Percentiles rank a stretch among this genome's conserved stretches.
Evolutionary conservation across 1,140 invertebrate genomes (phyloP).

Genomic region (Drosophila pachea): DNA sequence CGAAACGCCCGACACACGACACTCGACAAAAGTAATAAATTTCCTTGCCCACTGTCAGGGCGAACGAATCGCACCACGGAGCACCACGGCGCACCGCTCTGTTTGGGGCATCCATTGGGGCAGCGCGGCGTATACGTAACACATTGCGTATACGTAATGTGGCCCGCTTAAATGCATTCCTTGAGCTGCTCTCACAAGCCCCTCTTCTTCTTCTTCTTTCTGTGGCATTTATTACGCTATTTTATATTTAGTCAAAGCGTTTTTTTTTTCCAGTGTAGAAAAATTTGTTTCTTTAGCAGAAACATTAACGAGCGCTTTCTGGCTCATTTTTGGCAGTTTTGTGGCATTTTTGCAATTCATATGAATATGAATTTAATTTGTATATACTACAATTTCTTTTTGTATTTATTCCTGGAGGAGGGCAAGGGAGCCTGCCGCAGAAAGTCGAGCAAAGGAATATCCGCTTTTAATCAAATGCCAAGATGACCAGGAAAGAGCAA

Average conservation of each 20-base stretch:
- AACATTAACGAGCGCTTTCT: slow-evolving; percentile 46
- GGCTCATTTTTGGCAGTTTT: slow-evolving; percentile 49
- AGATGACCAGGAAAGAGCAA: slow-evolving; percentile 39
- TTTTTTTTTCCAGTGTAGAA: slow-evolving; percentile 15
- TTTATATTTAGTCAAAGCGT: not conserved
- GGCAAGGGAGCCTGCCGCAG: not conserved
- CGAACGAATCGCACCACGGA: slow-evolving; percentile 20
- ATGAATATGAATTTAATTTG: slow-evolving; percentile 62
- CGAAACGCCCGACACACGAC: not conserved
- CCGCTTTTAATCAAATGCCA: slow-evolving; percentile 71
- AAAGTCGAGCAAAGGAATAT: slow-evolving; percentile 43
- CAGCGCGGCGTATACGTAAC: no score
- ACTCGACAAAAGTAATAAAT: slow-evolving; percentile 60
- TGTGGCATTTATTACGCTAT: not conserved
- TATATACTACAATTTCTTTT: not conserved
- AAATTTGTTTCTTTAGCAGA: slow-evolving; percentile 29
- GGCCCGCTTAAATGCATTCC: no score
- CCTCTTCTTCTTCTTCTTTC: no score
- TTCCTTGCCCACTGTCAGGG: slow-evolving; percentile 65
- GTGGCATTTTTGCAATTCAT: slow-evolving; percentile 52
- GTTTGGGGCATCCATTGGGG: no score
- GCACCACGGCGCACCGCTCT: no score
- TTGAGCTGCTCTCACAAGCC: no score
- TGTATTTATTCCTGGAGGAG: not conserved
- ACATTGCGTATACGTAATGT: no score